Percentiles rank a stretch among this genome's conserved stretches.
Evolutionary conservation across 2,113 vertebrate genomes (phyloP).

Genomic region (Psephotus haematonotus): DNA sequence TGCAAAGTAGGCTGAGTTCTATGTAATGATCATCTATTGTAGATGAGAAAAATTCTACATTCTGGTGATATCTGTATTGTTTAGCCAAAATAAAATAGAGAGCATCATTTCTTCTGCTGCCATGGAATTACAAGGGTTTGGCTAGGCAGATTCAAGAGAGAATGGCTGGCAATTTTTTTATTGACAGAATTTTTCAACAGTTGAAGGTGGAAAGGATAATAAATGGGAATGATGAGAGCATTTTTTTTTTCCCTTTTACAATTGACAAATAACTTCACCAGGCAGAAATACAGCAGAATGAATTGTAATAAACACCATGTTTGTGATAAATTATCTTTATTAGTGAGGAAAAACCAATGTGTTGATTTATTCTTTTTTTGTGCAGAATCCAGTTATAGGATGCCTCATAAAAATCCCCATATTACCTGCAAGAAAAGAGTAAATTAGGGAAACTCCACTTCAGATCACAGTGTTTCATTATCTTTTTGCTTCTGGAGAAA

Average conservation of each 20-base stretch:
- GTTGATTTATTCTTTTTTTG: constrained; percentile 29
- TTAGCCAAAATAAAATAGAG: constrained; percentile 76
- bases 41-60: neutral
- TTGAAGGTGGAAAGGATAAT: constrained; percentile 73
- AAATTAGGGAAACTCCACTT: neutral
- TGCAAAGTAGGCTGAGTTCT: neutral
- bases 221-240: neutral
- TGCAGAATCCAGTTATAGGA: constrained; percentile 22
- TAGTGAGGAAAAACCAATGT: constrained; percentile 48
- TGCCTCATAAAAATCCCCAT: constrained; percentile 37
- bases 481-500: neutral
- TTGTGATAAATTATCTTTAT: constrained; percentile 61
- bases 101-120: constrained; percentile 74
- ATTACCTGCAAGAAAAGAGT: constrained; percentile 28
- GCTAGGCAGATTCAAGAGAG: constrained; percentile 75
- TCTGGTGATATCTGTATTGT: constrained; percentile 76
- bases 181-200: constrained; percentile 79
- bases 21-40: neutral
- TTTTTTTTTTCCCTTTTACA: neutral
- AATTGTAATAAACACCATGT: constrained; percentile 25
- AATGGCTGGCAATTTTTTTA: constrained; percentile 81
- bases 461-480: neutral
- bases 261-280: constrained; percentile 29
- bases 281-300: constrained; percentile 26
- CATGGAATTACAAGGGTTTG: constrained; percentile 75